These are phyloP conservation scores for Parauchenoglanis ngamensis DNA, from an alignment of 2,797 vertebrate genomes.

Conservation along the genomic window DNA sequence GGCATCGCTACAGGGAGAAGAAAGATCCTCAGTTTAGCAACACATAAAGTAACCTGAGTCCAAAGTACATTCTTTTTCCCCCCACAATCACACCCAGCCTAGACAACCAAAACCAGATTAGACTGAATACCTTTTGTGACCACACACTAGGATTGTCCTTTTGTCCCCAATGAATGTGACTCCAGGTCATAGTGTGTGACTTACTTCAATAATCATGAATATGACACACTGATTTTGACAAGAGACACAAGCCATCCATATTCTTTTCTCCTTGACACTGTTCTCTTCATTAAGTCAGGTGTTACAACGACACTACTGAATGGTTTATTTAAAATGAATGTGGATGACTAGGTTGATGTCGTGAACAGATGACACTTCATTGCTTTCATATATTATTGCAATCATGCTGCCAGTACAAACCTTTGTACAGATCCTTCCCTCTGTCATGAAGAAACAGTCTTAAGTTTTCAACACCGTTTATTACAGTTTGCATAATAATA, in stretches of 20 bases:
- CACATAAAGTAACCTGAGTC: constrained; percentile 73
- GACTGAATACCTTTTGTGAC: constrained; percentile 5
- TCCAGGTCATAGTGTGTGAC: neutral
- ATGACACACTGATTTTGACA: constrained; percentile 35
- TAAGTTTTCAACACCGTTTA: constrained; percentile 86
- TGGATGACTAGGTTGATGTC: constrained; percentile 17
- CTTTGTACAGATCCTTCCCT: constrained; percentile 79
- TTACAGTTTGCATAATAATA: constrained; percentile 83
- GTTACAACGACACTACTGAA: constrained; percentile 7
- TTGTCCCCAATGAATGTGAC: neutral
- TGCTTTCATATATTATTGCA: constrained; percentile 15
- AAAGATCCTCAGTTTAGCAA: constrained; percentile 97
- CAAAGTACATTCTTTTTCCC: constrained; percentile 67
- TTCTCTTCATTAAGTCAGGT: constrained; percentile 27
- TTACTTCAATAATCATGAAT: constrained; percentile 14
- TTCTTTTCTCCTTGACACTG: constrained; percentile 38
- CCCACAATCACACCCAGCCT: constrained; percentile 15
- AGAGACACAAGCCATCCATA: constrained; percentile 43
- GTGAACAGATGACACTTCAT: constrained; percentile 24
- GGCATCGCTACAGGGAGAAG: constrained; percentile 98
- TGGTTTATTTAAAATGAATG: constrained; percentile 12
- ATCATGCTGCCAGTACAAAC: constrained; percentile 78
- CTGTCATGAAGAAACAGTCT: constrained; percentile 87
- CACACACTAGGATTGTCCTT: neutral
- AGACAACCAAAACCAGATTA: constrained; percentile 32